Conservation (phyloP, 2,113 vertebrate species). For the Dicerorhinus sumatrensis region DNA sequence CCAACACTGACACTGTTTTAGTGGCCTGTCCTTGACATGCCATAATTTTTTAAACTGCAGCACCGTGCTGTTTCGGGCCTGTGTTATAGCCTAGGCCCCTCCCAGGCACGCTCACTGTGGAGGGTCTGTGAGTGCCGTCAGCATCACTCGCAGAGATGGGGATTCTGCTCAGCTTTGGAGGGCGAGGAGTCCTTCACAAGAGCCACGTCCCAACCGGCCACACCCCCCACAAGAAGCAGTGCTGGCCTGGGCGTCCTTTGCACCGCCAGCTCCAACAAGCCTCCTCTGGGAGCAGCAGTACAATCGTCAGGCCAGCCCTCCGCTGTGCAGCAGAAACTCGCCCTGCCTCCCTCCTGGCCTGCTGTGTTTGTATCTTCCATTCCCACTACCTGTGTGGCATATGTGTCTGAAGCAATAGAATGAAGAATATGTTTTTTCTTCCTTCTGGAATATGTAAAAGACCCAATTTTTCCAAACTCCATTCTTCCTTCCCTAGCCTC, state of each 20-base stretch:
- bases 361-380: conserved; percentile 38
- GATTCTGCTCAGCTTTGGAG: not conserved
- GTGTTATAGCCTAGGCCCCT: not conserved
- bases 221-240: not conserved
- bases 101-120: accelerated
- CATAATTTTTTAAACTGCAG: accelerated
- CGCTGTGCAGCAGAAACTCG: conserved; percentile 32
- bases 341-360: conserved; percentile 49
- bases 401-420: conserved; percentile 83
- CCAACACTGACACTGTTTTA: not conserved
- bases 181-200: not conserved
- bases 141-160: not conserved
- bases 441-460: not conserved
- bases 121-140: not conserved
- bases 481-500: not conserved
- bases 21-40: not conserved
- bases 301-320: not conserved
- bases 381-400: conserved; percentile 64
- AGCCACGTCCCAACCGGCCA: not conserved
- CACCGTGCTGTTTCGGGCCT: not conserved
- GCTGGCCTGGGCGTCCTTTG: accelerated
- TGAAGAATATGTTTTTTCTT: conserved; percentile 74
- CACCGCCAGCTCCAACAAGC: too few relatives aligned
- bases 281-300: not conserved
- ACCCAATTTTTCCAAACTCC: not conserved